Percentiles rank a stretch among this genome's conserved stretches.
Conservation (phyloP, 1,140 invertebrate species). For the Drosophila nasuta region DNA sequence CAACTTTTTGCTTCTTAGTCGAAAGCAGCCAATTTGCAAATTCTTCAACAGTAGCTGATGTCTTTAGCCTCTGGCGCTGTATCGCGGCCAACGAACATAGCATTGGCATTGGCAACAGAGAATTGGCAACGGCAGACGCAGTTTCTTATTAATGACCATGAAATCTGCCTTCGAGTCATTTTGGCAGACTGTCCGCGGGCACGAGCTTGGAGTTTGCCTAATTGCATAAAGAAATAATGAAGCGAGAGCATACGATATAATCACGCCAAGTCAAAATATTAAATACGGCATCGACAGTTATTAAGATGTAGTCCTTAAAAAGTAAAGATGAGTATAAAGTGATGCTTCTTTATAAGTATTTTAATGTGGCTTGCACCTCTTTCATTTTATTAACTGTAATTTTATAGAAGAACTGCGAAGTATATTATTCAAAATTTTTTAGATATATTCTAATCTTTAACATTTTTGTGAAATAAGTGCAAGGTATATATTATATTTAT, state of each 20-base stretch:
- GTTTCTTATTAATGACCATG: conserved; percentile 75
- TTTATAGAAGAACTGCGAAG: too few relatives aligned
- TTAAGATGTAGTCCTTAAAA: neutral
- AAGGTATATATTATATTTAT: too few relatives aligned
- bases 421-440: too few relatives aligned
- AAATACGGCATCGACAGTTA: neutral
- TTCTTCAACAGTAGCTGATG: conserved; percentile 40
- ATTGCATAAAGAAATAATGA: conserved; percentile 26
- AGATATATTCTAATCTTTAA: too few relatives aligned
- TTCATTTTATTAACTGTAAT: too few relatives aligned
- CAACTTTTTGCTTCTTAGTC: conserved; percentile 60
- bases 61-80: neutral
- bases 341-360: neutral
- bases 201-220: conserved; percentile 36
- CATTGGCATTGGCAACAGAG: neutral
- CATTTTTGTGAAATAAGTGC: too few relatives aligned
- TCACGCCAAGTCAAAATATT: neutral
- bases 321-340: neutral
- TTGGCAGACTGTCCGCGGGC: conserved; percentile 63
- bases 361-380: too few relatives aligned
- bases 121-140: conserved; percentile 14
- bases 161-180: conserved; percentile 74
- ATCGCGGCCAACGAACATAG: neutral
- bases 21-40: conserved; percentile 40
- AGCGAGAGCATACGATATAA: conserved; percentile 1